Conservation (phyloP, 2,888 invertebrate genomes). For the Nyleta sp. region DNA sequence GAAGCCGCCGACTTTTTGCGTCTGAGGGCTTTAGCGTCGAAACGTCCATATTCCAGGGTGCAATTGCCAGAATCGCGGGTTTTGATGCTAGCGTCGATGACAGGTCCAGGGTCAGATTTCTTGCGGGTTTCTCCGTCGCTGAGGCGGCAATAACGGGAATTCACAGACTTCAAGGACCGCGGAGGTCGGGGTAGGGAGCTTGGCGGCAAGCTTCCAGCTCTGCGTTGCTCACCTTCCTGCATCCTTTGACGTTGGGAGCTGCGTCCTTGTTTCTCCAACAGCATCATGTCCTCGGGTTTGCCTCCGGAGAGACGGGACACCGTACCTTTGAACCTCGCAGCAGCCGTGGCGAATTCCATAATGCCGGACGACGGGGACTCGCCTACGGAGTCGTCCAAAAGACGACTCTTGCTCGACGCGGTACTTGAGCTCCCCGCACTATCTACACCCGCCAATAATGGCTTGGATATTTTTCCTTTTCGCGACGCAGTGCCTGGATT, state of each 20-base stretch:
- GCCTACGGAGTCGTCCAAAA: conserved; percentile 78
- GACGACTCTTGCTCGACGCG: conserved; percentile 80
- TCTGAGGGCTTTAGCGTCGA: conserved; percentile 75
- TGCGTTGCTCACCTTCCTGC: conserved; percentile 82
- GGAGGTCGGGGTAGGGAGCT: conserved; percentile 89
- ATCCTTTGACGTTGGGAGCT: conserved; percentile 89
- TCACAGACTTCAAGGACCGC: conserved; percentile 82
- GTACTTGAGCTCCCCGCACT: conserved; percentile 80
- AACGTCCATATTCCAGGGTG: conserved; percentile 77
- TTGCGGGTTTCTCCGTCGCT: conserved; percentile 80
- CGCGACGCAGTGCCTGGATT: conserved; percentile 89
- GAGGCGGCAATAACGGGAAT: conserved; percentile 78
- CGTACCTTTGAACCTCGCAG: conserved; percentile 78
- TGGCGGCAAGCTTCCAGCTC: conserved; percentile 86
- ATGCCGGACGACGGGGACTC: conserved; percentile 66
- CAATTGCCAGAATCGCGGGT: conserved; percentile 81
- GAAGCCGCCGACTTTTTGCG: conserved; percentile 75
- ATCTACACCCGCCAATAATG: conserved; percentile 88
- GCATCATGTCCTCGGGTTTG: conserved; percentile 88
- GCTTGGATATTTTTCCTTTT: conserved; percentile 90
- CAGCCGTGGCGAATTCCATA: conserved; percentile 74
- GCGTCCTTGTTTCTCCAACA: conserved; percentile 90
- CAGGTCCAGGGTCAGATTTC: conserved; percentile 79
- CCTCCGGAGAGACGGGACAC: conserved; percentile 79
- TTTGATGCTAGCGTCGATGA: conserved; percentile 69